Conservation (phyloP, 2,797 vertebrate species). For the Neopelma chrysocephalum region DNA sequence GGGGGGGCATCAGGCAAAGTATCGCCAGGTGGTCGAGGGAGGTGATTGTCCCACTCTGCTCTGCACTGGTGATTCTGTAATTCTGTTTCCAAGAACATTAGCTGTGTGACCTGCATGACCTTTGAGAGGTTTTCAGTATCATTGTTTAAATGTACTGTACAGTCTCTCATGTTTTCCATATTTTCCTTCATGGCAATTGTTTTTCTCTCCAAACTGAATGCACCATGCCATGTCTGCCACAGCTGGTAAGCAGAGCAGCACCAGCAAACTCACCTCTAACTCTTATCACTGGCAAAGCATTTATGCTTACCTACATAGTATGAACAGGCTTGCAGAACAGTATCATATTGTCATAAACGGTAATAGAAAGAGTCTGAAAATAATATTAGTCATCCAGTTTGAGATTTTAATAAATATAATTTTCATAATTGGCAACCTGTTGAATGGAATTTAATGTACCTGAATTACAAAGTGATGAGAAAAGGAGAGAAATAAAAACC, state of each 20-base stretch:
- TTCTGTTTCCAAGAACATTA: background rate
- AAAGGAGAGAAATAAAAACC: background rate
- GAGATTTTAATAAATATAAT: background rate
- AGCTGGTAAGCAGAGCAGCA: background rate
- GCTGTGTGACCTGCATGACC: accelerated
- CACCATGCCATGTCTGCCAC: background rate
- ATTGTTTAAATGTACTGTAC: background rate
- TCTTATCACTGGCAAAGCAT: background rate
- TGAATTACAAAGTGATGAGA: background rate
- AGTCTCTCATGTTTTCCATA: background rate
- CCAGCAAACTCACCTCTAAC: accelerated
- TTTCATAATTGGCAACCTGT: background rate
- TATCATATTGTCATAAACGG: background rate
- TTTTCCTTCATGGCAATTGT: background rate
- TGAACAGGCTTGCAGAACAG: background rate
- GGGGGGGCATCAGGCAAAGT: background rate
- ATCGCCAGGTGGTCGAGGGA: accelerated
- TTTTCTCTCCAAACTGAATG: background rate
- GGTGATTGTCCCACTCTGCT: background rate
- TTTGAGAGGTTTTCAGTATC: background rate
- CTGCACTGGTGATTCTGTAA: background rate
- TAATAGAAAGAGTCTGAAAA: background rate
- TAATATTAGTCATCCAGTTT: background rate
- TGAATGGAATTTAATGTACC: background rate
- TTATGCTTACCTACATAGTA: background rate